Evolutionary conservation across 1,140 invertebrate species (phyloP).

Genomic region (Leptopilina clavipes): DNA sequence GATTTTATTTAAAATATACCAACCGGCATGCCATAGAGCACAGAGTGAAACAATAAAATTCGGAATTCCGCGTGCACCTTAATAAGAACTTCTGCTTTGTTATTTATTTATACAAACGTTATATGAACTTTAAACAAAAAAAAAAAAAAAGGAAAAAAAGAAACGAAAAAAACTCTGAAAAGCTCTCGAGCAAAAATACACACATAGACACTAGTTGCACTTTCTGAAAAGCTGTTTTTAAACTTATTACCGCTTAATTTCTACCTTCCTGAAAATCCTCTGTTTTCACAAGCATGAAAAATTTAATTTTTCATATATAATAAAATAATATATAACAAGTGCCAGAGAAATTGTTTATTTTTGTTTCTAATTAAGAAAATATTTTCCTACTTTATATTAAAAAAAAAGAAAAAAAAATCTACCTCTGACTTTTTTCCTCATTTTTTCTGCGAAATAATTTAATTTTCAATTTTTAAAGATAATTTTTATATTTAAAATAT

Average conservation of each 20-base stretch:
- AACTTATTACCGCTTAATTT: not conserved
- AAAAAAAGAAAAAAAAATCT: no score
- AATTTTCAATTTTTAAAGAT: no score
- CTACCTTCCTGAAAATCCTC: not conserved
- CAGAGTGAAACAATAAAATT: constrained; percentile 14
- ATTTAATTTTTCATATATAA: not conserved
- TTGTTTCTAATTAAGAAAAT: no score
- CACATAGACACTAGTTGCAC: constrained; percentile 21
- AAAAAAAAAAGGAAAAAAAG: not conserved
- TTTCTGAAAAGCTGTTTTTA: not conserved
- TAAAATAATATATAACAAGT: not conserved
- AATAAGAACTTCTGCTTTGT: not conserved
- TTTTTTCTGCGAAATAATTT: no score
- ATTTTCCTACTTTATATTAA: no score
- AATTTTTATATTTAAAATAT: no score
- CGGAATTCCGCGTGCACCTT: constrained; percentile 4
- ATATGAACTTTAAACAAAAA: not conserved
- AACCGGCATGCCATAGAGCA: not conserved
- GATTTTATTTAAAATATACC: constrained; percentile 24
- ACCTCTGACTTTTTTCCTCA: no score
- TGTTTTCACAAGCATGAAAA: not conserved
- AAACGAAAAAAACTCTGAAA: not conserved
- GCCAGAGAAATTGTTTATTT: no score
- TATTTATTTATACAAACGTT: constrained; percentile 5
- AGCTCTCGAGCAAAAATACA: not conserved